Percentiles rank a stretch among this genome's conserved stretches.
Conservation (phyloP, 2,113 vertebrate genomes). For the Gopherus evgoodei region DNA sequence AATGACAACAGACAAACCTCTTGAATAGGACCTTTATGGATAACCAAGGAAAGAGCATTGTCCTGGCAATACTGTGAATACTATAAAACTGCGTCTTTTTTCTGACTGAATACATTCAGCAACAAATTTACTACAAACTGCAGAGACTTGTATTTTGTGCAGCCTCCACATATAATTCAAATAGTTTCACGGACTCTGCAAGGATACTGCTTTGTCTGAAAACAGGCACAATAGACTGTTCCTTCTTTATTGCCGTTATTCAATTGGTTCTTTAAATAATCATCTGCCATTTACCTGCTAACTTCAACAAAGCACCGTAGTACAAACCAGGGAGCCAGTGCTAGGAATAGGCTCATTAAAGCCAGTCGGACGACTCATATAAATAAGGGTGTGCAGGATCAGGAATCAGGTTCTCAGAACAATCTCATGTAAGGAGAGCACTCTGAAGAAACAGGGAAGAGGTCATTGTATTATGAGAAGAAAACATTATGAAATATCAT, state of each 20-base stretch:
- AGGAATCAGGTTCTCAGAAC: background rate
- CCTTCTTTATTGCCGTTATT: background rate
- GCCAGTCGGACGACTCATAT: background rate
- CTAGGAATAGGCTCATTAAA: background rate
- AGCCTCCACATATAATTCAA: background rate
- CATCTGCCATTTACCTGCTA: background rate
- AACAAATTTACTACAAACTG: background rate
- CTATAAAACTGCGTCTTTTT: background rate
- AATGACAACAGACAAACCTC: background rate
- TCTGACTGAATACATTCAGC: background rate
- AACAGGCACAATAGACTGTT: background rate
- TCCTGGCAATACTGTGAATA: background rate
- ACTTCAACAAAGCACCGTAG: background rate
- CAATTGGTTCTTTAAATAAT: background rate
- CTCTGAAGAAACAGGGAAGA: background rate
- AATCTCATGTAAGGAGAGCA: background rate
- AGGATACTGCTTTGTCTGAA: accelerated
- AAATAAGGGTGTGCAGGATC: background rate
- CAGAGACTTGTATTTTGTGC: background rate
- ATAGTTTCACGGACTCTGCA: background rate
- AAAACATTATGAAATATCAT: background rate
- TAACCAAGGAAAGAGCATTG: slow-evolving; percentile 18
- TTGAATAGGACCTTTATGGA: slow-evolving; percentile 47
- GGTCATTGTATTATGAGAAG: background rate
- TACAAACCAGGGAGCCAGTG: background rate